A percentile compares a stretch with the other conserved stretches of the same genome.
Conservation (phyloP, 2,113 vertebrate species). For the Erinaceus europaeus region DNA sequence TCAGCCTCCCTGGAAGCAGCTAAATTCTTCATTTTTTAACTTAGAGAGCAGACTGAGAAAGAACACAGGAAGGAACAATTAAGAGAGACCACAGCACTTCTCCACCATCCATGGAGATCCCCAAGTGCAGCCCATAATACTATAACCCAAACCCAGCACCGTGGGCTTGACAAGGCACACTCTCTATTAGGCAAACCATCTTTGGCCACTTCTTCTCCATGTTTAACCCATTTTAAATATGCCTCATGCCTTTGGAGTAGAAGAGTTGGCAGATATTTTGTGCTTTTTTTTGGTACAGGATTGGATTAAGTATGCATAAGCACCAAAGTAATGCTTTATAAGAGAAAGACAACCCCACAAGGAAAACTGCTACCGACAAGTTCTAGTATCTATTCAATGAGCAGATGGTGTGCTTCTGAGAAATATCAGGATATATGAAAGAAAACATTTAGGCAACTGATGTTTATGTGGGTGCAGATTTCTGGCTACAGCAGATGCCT, state of each 20-base stretch:
- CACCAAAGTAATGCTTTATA: conserved; percentile 47
- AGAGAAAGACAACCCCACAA: conserved; percentile 38
- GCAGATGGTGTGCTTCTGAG: conserved; percentile 72
- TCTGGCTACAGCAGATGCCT: conserved; percentile 63
- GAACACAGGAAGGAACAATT: no score
- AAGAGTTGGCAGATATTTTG: neutral
- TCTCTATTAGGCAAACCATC: no score
- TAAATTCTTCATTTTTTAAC: no score
- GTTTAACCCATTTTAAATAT: conserved; percentile 1
- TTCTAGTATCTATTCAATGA: conserved; percentile 56
- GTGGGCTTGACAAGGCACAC: no score
- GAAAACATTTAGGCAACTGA: conserved; percentile 71
- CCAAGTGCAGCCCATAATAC: no score
- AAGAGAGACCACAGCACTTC: no score
- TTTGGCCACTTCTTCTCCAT: neutral
- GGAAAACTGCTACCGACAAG: conserved; percentile 46
- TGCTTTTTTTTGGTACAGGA: neutral
- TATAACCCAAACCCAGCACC: no score
- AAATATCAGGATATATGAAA: conserved; percentile 70
- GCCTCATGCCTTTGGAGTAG: neutral
- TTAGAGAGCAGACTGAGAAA: no score
- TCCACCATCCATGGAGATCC: no score
- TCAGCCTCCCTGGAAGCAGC: no score
- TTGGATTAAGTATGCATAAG: conserved; percentile 43
- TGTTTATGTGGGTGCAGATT: conserved; percentile 65